Evolutionary conservation across 1,140 invertebrate species (phyloP).

Genomic region (Episyrphus balteatus): DNA sequence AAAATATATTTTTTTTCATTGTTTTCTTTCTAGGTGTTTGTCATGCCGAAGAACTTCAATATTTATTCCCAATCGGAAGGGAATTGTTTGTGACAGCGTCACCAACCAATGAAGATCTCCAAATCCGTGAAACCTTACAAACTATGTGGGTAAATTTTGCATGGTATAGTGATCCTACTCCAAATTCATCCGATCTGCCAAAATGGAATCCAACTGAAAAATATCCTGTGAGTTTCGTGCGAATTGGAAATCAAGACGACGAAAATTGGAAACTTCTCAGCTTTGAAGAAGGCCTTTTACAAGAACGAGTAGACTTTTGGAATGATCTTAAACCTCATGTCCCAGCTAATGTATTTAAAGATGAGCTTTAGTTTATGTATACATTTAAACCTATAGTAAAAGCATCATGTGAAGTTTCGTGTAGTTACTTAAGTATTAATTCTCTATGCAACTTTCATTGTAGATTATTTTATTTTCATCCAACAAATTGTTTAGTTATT

Average conservation of each 20-base stretch:
- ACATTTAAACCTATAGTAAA: too few species aligned
- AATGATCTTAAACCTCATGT: conserved; percentile 18
- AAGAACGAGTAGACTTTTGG: conserved; percentile 27
- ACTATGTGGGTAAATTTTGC: conserved; percentile 62
- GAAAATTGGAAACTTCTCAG: conserved; percentile 8
- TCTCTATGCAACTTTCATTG: too few species aligned
- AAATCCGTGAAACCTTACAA: conserved; percentile 44
- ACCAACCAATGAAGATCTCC: conserved; percentile 38
- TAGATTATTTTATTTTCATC: too few species aligned
- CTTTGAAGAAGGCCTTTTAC: conserved; percentile 18
- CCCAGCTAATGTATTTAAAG: conserved; percentile 9
- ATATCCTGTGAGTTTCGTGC: conserved; percentile 35
- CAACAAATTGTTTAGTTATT: too few species aligned
- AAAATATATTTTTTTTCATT: not conserved
- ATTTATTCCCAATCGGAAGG: conserved; percentile 54
- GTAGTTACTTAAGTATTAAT: too few species aligned
- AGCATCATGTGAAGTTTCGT: too few species aligned
- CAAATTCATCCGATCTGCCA: conserved; percentile 20
- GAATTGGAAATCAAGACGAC: conserved; percentile 34
- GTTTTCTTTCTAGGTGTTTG: conserved; percentile 43
- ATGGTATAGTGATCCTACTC: conserved; percentile 41
- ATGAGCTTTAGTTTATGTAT: too few species aligned
- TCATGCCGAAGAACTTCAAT: conserved; percentile 62
- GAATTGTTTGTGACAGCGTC: conserved; percentile 41
- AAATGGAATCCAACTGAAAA: conserved; percentile 39